Conservation (phyloP, 1,140 invertebrate species). For the Zaprionus camerounensis region DNA sequence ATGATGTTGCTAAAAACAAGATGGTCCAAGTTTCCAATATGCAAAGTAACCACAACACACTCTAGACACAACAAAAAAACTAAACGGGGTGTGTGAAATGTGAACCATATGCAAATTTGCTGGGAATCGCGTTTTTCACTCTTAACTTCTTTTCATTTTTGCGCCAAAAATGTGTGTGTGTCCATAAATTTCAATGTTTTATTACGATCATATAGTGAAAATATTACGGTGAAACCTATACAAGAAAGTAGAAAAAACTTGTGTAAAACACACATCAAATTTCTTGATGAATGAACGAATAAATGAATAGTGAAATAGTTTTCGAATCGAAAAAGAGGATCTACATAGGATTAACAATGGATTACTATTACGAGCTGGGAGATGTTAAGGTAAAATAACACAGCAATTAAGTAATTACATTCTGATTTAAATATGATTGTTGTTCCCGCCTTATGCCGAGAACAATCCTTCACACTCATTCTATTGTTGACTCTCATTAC, state of each 20-base stretch:
- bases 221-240: conserved; percentile 68
- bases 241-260: conserved; percentile 38
- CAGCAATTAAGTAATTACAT: conserved; percentile 1
- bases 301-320: conserved; percentile 19
- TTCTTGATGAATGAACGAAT: conserved; percentile 15
- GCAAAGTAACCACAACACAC: conserved; percentile 71
- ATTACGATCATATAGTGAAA: conserved; percentile 63
- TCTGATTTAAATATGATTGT: not conserved
- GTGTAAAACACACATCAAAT: conserved; percentile 53
- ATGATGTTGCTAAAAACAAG: conserved; percentile 64
- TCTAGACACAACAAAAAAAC: conserved; percentile 40
- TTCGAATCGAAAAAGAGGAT: conserved; percentile 41
- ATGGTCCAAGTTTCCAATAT: conserved; percentile 64
- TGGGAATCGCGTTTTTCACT: conserved; percentile 45
- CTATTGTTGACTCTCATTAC: not conserved
- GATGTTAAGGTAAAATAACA: conserved; percentile 64
- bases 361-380: conserved; percentile 68
- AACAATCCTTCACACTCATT: not conserved
- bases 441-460: not conserved
- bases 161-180: conserved; percentile 45
- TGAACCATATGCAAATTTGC: conserved; percentile 74
- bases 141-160: conserved; percentile 34
- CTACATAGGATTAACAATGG: conserved; percentile 51
- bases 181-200: conserved; percentile 73
- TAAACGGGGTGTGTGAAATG: conserved; percentile 81